Percentiles rank a stretch among this genome's conserved stretches.
Conservation (phyloP, 2,797 vertebrate genomes). For the Vultur gryphus region DNA sequence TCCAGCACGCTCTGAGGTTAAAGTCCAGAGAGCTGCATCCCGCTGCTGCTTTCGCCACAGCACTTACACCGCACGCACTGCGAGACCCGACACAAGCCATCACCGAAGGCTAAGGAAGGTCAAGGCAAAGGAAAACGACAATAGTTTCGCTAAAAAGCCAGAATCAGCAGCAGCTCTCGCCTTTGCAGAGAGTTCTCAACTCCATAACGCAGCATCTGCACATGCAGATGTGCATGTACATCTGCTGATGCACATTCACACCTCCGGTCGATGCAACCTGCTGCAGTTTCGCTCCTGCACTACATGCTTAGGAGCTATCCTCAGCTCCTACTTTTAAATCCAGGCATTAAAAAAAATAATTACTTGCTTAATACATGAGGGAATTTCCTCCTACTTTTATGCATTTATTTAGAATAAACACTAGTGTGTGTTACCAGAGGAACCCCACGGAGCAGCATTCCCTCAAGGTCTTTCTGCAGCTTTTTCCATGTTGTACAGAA, state of each 20-base stretch:
- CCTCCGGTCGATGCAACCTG: neutral
- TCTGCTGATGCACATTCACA: neutral
- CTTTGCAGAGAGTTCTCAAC: neutral
- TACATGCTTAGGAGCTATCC: fast-evolving
- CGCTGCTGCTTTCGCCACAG: fast-evolving
- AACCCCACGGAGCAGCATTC: neutral
- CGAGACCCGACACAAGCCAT: neutral
- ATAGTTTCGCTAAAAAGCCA: neutral
- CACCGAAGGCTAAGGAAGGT: neutral
- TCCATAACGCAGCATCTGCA: fast-evolving
- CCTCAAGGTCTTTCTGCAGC: neutral
- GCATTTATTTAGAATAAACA: neutral
- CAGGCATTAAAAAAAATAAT: neutral
- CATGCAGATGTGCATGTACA: no score
- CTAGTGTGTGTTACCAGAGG: neutral
- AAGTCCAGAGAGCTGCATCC: fast-evolving
- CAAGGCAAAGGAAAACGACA: neutral
- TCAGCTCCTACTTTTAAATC: neutral
- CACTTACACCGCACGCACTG: neutral
- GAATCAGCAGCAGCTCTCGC: neutral
- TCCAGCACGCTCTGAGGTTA: neutral
- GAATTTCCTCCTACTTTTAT: neutral
- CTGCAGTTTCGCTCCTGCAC: neutral
- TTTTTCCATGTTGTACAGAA: neutral
- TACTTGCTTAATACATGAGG: neutral